phyloP scores from a whole-genome alignment of 2,888 invertebrate genomes.

The Deilephila porcellus region DNA sequence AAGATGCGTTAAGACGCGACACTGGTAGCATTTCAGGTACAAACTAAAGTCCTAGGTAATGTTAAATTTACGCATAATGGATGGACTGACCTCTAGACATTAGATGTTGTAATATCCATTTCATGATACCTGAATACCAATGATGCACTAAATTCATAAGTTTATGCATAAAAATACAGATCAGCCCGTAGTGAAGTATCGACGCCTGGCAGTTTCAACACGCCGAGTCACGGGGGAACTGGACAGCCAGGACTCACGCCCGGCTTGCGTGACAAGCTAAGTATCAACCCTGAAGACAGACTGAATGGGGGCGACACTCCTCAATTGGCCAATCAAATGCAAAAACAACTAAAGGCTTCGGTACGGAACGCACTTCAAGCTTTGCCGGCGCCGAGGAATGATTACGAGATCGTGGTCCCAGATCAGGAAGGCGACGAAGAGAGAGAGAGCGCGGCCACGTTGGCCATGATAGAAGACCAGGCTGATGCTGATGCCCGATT shows the following conservation, averaged over 20 bases:
- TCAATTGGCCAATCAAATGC: constrained; percentile 86
- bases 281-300: constrained; percentile 95
- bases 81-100: background rate
- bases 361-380: constrained; percentile 91
- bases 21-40: too few relatives aligned
- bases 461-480: constrained; percentile 89
- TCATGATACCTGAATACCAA: too few relatives aligned
- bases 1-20: too few relatives aligned
- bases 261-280: constrained; percentile 96
- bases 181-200: constrained; percentile 88
- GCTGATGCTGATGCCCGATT: constrained; percentile 91
- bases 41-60: too few relatives aligned
- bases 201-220: constrained; percentile 84
- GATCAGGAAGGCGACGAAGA: constrained; percentile 88
- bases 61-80: too few relatives aligned
- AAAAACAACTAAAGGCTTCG: constrained; percentile 89
- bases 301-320: constrained; percentile 90
- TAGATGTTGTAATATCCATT: background rate
- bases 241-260: constrained; percentile 80
- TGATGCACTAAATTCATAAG: too few relatives aligned
- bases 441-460: constrained; percentile 43
- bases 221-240: constrained; percentile 77
- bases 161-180: constrained; percentile 52
- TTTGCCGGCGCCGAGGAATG: constrained; percentile 96
- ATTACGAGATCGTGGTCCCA: constrained; percentile 99